Percentiles rank a stretch among this genome's conserved stretches.
phyloP scores from a whole-genome alignment of 2,797 vertebrate genomes.

The Anableps anableps region DNA sequence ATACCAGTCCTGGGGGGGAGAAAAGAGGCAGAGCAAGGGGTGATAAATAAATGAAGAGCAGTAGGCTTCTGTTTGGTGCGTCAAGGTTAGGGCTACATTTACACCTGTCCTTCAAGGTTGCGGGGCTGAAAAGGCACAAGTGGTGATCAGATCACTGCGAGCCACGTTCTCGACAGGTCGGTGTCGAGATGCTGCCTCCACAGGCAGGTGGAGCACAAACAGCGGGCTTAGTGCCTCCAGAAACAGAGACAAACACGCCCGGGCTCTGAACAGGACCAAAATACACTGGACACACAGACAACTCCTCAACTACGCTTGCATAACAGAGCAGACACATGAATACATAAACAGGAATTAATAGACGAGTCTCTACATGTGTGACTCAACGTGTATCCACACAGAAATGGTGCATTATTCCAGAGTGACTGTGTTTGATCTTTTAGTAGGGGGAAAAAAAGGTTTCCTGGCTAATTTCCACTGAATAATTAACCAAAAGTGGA shows the following conservation, averaged over 20 bases:
- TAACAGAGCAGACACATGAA: constrained; percentile 21
- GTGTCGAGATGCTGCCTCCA: constrained; percentile 29
- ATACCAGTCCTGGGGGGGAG: constrained; percentile 64
- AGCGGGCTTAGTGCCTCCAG: constrained; percentile 27
- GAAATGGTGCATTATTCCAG: not conserved
- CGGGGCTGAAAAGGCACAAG: constrained; percentile 74
- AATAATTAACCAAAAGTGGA: not conserved
- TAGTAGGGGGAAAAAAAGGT: not conserved
- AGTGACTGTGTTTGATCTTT: not conserved
- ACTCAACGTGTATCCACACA: not conserved
- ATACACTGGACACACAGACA: constrained; percentile 8
- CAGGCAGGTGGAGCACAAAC: constrained; percentile 31
- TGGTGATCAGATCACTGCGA: constrained; percentile 66
- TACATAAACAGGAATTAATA: not conserved
- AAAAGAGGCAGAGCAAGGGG: constrained; percentile 38
- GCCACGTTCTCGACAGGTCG: constrained; percentile 57
- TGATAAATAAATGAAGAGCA: constrained; percentile 82
- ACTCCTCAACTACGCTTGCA: constrained; percentile 21
- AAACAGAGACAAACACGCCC: constrained; percentile 19
- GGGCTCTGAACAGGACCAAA: not conserved
- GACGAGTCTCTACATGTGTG: not conserved
- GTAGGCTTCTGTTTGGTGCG: constrained; percentile 57
- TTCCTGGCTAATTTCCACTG: not conserved
- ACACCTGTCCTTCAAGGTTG: constrained; percentile 85
- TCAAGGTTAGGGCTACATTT: constrained; percentile 83